Evolutionary conservation across 2,113 vertebrate genomes (phyloP).

Genomic region (Arizona elegans): DNA sequence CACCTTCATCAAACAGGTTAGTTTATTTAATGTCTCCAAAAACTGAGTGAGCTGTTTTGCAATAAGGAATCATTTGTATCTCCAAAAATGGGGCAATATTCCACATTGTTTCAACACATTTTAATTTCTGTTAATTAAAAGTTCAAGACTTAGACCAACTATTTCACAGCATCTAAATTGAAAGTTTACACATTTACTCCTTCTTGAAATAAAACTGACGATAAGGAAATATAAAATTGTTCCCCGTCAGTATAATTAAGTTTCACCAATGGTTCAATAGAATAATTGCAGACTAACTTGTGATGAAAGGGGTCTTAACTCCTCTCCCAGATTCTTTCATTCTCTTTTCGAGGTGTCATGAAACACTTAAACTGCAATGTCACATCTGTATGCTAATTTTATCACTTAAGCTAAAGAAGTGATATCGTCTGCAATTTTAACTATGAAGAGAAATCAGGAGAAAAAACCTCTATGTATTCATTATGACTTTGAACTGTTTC

Average conservation of each 20-base stretch:
- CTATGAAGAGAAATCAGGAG: fast-evolving
- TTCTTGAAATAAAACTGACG: background rate
- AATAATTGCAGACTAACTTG: background rate
- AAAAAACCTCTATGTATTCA: constrained; percentile 1
- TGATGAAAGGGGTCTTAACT: constrained; percentile 11
- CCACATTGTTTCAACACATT: background rate
- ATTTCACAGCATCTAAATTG: background rate
- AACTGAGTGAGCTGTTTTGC: background rate
- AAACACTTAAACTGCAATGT: background rate
- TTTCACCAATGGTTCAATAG: constrained; percentile 16
- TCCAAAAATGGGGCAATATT: background rate
- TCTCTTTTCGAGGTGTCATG: background rate
- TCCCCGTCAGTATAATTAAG: background rate
- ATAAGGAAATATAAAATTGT: background rate
- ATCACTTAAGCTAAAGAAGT: constrained; percentile 14
- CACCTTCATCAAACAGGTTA: constrained; percentile 87
- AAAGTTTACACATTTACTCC: background rate
- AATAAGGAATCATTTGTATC: background rate
- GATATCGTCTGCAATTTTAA: constrained; percentile 22
- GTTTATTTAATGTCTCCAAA: constrained; percentile 14
- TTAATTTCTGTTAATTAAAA: constrained; percentile 20
- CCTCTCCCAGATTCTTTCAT: background rate
- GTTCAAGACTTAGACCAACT: background rate
- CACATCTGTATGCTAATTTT: background rate
- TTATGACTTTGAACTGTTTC: constrained; percentile 6